Base-by-base conservation (phyloP, 2,888 invertebrate genomes). In the Salticus scenicus region DNA sequence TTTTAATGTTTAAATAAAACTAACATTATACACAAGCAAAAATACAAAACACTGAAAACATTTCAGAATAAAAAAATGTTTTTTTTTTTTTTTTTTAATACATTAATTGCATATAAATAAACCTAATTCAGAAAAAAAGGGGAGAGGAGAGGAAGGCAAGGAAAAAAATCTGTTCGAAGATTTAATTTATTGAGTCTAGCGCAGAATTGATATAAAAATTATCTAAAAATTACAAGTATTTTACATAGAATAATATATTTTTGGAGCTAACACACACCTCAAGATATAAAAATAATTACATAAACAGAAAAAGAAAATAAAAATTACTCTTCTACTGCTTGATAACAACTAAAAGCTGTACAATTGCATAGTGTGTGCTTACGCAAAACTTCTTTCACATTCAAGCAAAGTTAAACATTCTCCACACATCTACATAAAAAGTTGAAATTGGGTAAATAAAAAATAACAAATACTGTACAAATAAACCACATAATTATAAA, bases 391-490 rank as follows among this genome's bases (percentile, higher is more conserved):
- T n/a, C n/a, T 67, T 73, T 73, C 47, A 33, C 24, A 57, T n/a
- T 41, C 73, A 74, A 69, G 66, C 63, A 42, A 24, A 67, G 69
- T 74, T 57, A 57, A n/a, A 57, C 30, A 33, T 42, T 64, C 57
- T 47, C 64, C 72, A 71, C 71, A 71, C 78, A 70, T 70, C 77
- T 72, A 72, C 28, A 67, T 47, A 57, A 47, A 24, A 33, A 47
- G 27, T 63, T 33, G 24, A 57, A n/a, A n/a, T n/a, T n/a, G n/a
- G n/a, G 24, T 42, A 70, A 79, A 74, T 7, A 41, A 71, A 47
- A 42, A 51, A 70, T 63, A 69, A 80, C 80, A 70, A 24, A 69
- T 84, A 77, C 83, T 84, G 83, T 84, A 84, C 83, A 84, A 84
- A 72, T 66, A 42, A 75, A 82, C 41, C 69, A 72, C 75, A 42